A percentile compares a stretch with the other conserved stretches of the same genome.
Evolutionary conservation across 2,797 vertebrate genomes (phyloP).

Genomic region (Acrossocheilus wenchowensis): DNA sequence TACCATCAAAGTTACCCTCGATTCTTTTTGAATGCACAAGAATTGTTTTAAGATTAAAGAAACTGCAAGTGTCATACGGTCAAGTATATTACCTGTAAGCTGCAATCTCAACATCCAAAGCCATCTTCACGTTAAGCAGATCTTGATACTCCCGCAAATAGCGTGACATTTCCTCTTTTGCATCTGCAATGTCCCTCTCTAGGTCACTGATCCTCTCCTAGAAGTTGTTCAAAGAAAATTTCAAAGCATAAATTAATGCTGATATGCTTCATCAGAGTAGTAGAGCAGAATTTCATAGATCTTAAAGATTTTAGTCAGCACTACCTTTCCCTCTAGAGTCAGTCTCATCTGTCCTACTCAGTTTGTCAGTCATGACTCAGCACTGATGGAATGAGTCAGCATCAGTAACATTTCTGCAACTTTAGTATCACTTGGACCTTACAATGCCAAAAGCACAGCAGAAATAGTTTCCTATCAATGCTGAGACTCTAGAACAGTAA

Average conservation of each 20-base stretch:
- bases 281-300: background rate
- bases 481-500: background rate
- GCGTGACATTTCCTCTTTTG: conserved; percentile 88
- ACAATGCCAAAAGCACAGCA: background rate
- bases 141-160: conserved; percentile 89
- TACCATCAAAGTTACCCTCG: background rate
- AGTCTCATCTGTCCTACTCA: conserved; percentile 14
- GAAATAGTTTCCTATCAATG: background rate
- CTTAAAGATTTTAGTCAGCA: background rate
- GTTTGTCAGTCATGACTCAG: conserved; percentile 31
- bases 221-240: conserved; percentile 20
- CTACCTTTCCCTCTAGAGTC: background rate
- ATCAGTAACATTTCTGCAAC: conserved; percentile 43
- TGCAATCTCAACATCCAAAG: conserved; percentile 83
- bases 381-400: conserved; percentile 54
- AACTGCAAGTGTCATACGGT: background rate
- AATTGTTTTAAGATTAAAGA: background rate
- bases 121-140: conserved; percentile 87
- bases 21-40: background rate
- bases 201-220: conserved; percentile 84
- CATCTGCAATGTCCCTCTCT: conserved; percentile 81
- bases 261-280: background rate
- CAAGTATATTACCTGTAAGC: conserved; percentile 80
- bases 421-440: background rate
- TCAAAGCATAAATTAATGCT: background rate